Base-by-base conservation (phyloP, 2,113 vertebrate species). In the Zapus hudsonius region DNA sequence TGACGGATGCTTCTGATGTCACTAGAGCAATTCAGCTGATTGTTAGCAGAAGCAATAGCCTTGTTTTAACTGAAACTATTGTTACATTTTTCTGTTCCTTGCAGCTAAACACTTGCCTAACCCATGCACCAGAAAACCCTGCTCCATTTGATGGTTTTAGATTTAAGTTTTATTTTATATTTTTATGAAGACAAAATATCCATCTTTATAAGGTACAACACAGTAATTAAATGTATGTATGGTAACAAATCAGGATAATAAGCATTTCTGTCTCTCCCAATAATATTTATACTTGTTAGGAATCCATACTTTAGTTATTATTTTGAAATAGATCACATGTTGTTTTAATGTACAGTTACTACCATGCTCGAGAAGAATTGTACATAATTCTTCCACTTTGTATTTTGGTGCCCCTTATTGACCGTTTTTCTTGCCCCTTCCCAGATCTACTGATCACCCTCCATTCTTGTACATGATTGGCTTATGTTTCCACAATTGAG, bases 31-130 rank as follows among this genome's bases (percentile, higher is more conserved):
- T 40, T 84, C 52, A 75, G 29, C 4, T 31, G 70, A 67, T 85
- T 90, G 29, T 74, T 87, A 38, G 9, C 44, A 82, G 38, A 79
- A 87, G 47, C 47, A 74, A 70, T 19, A 74, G 61, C 64, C 1
- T 5, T 3, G 72, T 6, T 7, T 83, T 63, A 91, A 63, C 25
- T 87, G 91, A 2, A 4, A 29, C 6, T 33, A 33, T 93, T 61
- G 33, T 59, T 70, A 75, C 4, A 81, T 78, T 92, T 87, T 87
- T 11, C n/a, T 52, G 20, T 92, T 89, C 80, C 80, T 63, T 89
- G 75, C 11, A 72, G 67, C 31, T 88, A 80, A 84, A 83, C 87
- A 72, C 6, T 93, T 97, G 59, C 38, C 29, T 90, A 87, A 81
- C 42, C 27, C 55, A 64, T 19, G 19, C 23, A 82, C 44, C 9